A percentile compares a stretch with the other conserved stretches of the same genome.
These are phyloP conservation scores for Halictus quadricinctus DNA, from an alignment of 2,888 invertebrate species.

Conservation along the genomic window DNA sequence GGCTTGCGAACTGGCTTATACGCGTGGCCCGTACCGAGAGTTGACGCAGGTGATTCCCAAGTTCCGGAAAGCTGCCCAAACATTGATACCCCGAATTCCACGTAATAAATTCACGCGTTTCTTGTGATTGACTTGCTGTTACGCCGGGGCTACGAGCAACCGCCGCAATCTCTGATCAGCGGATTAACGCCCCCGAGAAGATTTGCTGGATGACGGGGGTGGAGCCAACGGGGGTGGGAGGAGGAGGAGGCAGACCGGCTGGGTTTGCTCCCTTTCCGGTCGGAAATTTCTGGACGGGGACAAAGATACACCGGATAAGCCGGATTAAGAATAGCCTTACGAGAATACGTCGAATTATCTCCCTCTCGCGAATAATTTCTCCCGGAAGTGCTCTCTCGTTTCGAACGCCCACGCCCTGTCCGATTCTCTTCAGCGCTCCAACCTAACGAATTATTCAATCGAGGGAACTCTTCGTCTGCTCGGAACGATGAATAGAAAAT, in stretches of 20 bases:
- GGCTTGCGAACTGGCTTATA: conserved; percentile 61
- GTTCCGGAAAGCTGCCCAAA: conserved; percentile 73
- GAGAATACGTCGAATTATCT: conserved; percentile 68
- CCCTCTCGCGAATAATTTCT: conserved; percentile 46
- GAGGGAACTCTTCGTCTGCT: neutral
- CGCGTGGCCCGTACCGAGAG: conserved; percentile 40
- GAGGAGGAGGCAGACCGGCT: neutral
- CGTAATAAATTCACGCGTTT: conserved; percentile 75
- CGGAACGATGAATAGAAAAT: neutral
- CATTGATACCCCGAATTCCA: conserved; percentile 71
- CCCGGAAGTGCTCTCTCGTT: conserved; percentile 23
- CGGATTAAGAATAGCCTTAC: conserved; percentile 69
- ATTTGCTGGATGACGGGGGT: conserved; percentile 46
- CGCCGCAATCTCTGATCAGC: conserved; percentile 72
- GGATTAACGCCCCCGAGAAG: conserved; percentile 66
- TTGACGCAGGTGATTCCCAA: conserved; percentile 58
- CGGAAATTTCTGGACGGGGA: conserved; percentile 39
- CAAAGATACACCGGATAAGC: conserved; percentile 58
- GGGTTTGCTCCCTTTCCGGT: conserved; percentile 28
- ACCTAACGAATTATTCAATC: conserved; percentile 11
- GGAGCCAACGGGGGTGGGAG: neutral
- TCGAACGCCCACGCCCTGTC: neutral
- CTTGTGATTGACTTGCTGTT: conserved; percentile 70
- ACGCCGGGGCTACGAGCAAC: conserved; percentile 29
- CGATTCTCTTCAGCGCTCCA: neutral